phyloP scores from a whole-genome alignment of 2,113 vertebrate genomes.

The Indicator indicator region DNA sequence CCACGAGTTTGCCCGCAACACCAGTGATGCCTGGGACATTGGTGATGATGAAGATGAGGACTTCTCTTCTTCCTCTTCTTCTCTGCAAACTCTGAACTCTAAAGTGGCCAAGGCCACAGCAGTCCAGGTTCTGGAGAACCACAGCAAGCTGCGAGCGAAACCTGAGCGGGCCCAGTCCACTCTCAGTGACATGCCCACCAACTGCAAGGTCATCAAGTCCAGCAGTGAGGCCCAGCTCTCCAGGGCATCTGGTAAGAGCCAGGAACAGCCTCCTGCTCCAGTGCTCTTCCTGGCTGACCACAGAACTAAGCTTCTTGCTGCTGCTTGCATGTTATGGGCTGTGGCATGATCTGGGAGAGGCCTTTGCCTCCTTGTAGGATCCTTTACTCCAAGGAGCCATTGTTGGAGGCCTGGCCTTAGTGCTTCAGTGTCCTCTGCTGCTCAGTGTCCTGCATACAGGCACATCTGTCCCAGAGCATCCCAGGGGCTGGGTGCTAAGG shows the following conservation, averaged over 20 bases:
- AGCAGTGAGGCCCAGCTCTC: slow-evolving; percentile 87
- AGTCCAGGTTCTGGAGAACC: slow-evolving; percentile 70
- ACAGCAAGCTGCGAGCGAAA: slow-evolving; percentile 71
- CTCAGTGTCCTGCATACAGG: neutral
- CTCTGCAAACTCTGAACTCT: slow-evolving; percentile 76
- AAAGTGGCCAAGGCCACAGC: slow-evolving; percentile 76
- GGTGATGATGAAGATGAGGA: slow-evolving; percentile 89
- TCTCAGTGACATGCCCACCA: slow-evolving; percentile 65
- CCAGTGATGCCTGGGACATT: slow-evolving; percentile 96
- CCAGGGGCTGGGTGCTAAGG: neutral
- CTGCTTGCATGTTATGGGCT: rapidly evolving
- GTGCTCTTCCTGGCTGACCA: neutral
- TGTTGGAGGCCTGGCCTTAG: neutral
- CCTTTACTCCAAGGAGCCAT: neutral
- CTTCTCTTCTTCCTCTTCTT: slow-evolving; percentile 65
- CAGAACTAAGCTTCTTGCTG: neutral
- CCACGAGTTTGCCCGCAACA: slow-evolving; percentile 92
- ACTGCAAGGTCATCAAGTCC: slow-evolving; percentile 87
- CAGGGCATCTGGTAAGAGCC: slow-evolving; percentile 82
- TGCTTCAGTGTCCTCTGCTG: neutral
- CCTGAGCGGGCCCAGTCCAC: slow-evolving; percentile 67
- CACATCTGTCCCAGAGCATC: neutral
- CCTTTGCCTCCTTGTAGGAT: neutral
- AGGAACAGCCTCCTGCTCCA: neutral
- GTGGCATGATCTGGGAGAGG: rapidly evolving